phyloP scores from a whole-genome alignment of 1,140 invertebrate species.

The Epicauta chinensis region DNA sequence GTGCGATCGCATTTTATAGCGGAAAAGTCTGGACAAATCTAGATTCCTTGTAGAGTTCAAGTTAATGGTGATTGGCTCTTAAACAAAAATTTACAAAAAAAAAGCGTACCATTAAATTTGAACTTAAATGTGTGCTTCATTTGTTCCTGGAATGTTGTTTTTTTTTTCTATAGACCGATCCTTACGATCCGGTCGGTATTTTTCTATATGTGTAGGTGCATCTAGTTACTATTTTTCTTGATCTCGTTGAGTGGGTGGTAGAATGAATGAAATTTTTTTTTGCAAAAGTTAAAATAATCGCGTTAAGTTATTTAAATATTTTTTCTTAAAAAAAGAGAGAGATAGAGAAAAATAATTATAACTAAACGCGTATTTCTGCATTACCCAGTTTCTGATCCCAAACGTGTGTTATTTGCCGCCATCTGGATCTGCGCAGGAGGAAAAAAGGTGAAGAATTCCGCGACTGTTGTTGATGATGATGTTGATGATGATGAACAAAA shows the following conservation, averaged over 20 bases:
- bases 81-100: not conserved
- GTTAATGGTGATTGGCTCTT: conserved; percentile 11
- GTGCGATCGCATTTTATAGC: conserved; percentile 36
- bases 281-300: not conserved
- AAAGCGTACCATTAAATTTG: conserved; percentile 22
- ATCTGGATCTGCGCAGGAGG: conserved; percentile 57
- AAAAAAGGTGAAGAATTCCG: conserved; percentile 64
- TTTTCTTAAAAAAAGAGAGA: not conserved
- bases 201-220: conserved; percentile 41
- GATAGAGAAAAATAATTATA: conserved; percentile 7
- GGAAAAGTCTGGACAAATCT: conserved; percentile 23
- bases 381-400: conserved; percentile 48
- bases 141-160: conserved; percentile 43
- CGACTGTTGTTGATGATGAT: conserved; percentile 40
- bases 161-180: conserved; percentile 4
- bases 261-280: too few species aligned
- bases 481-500: too few species aligned
- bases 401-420: conserved; percentile 47
- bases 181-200: conserved; percentile 34
- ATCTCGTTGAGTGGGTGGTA: not conserved
- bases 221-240: conserved; percentile 5
- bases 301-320: conserved; percentile 9
- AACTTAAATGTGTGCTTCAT: conserved; percentile 42
- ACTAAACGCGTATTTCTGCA: conserved; percentile 43
- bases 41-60: conserved; percentile 33